These are phyloP conservation scores for Loris lydekkerianus DNA, from an alignment of 2,797 vertebrate species.

Conservation along the genomic window DNA sequence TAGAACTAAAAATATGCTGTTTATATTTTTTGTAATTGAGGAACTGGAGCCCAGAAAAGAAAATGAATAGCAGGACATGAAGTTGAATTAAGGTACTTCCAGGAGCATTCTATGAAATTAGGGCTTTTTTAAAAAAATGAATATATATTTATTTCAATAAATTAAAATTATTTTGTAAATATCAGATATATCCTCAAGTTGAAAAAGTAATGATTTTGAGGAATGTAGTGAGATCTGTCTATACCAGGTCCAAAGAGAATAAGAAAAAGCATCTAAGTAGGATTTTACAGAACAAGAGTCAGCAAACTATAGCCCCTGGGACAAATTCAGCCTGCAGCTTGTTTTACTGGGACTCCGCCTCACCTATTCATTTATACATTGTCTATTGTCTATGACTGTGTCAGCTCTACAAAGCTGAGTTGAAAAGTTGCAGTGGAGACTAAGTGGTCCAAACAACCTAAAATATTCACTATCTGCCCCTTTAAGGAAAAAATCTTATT, in stretches of 20 bases:
- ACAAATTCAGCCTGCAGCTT: neutral
- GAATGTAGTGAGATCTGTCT: neutral
- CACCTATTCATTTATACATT: neutral
- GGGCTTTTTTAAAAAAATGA: neutral
- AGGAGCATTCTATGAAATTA: neutral
- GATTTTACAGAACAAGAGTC: neutral
- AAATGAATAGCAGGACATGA: neutral
- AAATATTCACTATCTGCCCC: neutral
- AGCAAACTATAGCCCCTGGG: neutral
- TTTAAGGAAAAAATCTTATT: constrained; percentile 10
- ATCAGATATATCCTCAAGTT: neutral
- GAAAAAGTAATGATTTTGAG: neutral
- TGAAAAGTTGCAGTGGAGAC: neutral
- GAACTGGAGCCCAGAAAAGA: neutral
- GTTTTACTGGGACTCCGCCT: rapidly evolving
- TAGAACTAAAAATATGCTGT: neutral
- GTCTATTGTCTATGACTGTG: no score
- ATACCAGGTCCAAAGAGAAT: neutral
- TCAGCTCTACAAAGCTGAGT: neutral
- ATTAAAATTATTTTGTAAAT: neutral
- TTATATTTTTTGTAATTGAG: neutral
- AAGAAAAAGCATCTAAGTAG: neutral
- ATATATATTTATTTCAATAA: neutral
- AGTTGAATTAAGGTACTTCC: neutral
- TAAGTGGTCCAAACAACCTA: neutral